A percentile compares a stretch with the other conserved stretches of the same genome.
phyloP scores from a whole-genome alignment of 2,888 invertebrate species.

The Tiliacea aurago region DNA sequence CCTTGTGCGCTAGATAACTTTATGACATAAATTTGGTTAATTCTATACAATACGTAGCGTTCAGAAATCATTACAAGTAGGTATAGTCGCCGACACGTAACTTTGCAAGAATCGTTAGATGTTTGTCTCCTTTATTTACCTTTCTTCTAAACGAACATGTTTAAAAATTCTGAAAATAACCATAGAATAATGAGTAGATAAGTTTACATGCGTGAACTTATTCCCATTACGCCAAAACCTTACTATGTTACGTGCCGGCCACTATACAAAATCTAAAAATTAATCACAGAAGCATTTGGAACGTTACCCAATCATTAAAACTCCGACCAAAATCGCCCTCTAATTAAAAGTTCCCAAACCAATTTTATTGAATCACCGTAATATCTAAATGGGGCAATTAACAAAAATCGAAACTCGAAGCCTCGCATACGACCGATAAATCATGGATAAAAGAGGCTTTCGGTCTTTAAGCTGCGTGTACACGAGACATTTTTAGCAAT shows the following conservation, averaged over 20 bases:
- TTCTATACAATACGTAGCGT: not conserved
- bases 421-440: slow-evolving; percentile 49
- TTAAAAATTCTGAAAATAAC: too few relatives aligned
- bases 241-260: too few relatives aligned
- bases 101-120: too few relatives aligned
- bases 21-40: not conserved
- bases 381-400: slow-evolving; percentile 62
- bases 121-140: too few relatives aligned
- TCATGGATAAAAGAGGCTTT: slow-evolving; percentile 47
- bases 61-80: slow-evolving; percentile 1
- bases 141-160: too few relatives aligned
- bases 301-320: slow-evolving; percentile 43
- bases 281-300: slow-evolving; percentile 28
- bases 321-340: slow-evolving; percentile 30
- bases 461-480: not conserved
- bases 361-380: slow-evolving; percentile 59
- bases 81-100: too few relatives aligned
- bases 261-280: not conserved
- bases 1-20: not conserved
- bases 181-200: too few relatives aligned
- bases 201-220: too few relatives aligned
- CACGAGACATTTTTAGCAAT: not conserved
- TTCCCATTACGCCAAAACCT: too few relatives aligned
- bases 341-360: slow-evolving; percentile 62
- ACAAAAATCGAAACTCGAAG: slow-evolving; percentile 57